Base-by-base conservation (phyloP, 30 jellyfish, hydroid and myxozoan genomes). In the Nemopilema nomurai region DNA sequence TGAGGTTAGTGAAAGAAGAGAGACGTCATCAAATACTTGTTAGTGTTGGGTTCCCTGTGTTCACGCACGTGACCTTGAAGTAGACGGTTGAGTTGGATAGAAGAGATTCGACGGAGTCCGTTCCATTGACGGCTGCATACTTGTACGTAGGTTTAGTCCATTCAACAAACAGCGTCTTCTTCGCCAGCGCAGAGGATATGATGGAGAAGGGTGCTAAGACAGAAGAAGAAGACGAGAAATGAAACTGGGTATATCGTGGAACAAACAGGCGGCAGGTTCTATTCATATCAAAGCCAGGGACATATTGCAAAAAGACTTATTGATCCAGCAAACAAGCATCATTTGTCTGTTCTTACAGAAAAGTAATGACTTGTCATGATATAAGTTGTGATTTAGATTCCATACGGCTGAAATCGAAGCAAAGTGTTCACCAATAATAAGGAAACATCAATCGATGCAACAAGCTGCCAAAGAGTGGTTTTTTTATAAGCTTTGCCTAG, bases 121-220 rank as follows among this genome's bases (percentile, higher is more conserved):
- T 57, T 41, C 87, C 93, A 62, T 89, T 82, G 0, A 62, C 86
- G 23, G 68, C 91, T 0, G 94, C 81, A 68, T 41, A 83, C 49
- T 28, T 65, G 21, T 26, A 21, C 21, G 74, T 22, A 27, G 95
- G 95, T 33, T 77, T 51, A 16, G 89, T 62, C 88, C 91, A 90
- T 23, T 50, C 62, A 49, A 90, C 82, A 22, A 26, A 67, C 0
- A 90, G 41, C n/a, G 91, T 84, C 62, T 71, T 81, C 49, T 77
- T 75, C 16, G 81, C 89, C 71, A 65, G 82, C 23, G 97, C 86
- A 23, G 95, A 25, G 4, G 89, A 77, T 17, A 28, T 64, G 26
- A 90, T 16, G 28, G 87, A 69, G 31, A 51, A 63, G 17, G 97
- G 97, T 1, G 95, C 97, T 90, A 49, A 67, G 83, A 62, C 0